Base-by-base conservation (phyloP, 2,888 invertebrate species). In the Macroteleia sp. region DNA sequence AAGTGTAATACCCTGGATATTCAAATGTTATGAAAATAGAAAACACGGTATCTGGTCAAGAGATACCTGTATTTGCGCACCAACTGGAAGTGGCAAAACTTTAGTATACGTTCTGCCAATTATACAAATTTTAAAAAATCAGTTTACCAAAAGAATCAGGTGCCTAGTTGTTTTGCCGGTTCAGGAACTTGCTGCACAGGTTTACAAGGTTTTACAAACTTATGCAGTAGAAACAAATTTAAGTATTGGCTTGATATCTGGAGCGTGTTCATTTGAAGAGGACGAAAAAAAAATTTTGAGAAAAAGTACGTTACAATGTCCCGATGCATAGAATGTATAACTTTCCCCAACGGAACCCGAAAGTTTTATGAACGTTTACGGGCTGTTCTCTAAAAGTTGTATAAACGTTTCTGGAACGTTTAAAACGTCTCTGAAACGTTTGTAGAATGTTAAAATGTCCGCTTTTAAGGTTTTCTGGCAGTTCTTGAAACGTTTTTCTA, bases 71-170 rank as follows among this genome's bases (percentile, higher is more conserved):
- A 97, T 99, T 22, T 98, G 98, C 39, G 98, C 99, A 14, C 98
- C 99, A 0, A 99, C 99, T 1, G 99, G 98, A 14, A 98, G 98
- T 92, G 99, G 99, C 16, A 99, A 99, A 93, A 99, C 99, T 0
- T 92, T 99, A 69, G 96, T 98, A 2, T 99, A 97, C 94, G 97
- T 97, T 48, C 92, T 99, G 77, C 99, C 99, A 5, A 95, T 99
- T 46, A 92, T 99, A 32, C 91, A 95, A 93, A 91, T 94, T 61
- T 88, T 97, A 76, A 93, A 93, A 86, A 90, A 92, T 56, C 92
- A 95, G 71, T 92, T 95, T 22, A 94, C 95, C 2, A 93, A 94
- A 56, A 93, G 94, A 87, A 93, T 97, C 20, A 93, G 97, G 82
- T 98, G 98, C 14, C 91, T 99, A 70, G 94, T 98, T n/a, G 96